Base-by-base conservation (phyloP, 2,888 invertebrate species). In the Ceratothoa steindachneri region DNA sequence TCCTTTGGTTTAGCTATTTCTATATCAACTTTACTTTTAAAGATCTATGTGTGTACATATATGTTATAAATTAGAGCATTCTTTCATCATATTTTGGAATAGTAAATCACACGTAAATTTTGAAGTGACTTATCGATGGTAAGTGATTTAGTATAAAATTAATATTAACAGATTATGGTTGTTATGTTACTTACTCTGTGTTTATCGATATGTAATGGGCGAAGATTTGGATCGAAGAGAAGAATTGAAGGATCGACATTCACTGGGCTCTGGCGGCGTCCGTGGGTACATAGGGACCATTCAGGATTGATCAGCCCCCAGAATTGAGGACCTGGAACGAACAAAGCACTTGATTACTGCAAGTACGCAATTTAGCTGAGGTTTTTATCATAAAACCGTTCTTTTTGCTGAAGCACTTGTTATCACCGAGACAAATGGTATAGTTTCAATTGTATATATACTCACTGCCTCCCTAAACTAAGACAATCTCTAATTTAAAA, bases 221-320 rank as follows among this genome's bases (percentile, higher is more conserved):
- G 89, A 82, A 98, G 89, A 87, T 95, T 93, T 73, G 97, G 97
- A 87, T 98, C 98, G 87, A 93, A 98, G 81, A 98, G 90, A 81
- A 98, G 88, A 83, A 92, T 91, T 83, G 90, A 90, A 41, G 98
- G 97, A 84, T 97, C 96, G 83, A 99, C 89, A 87, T 98, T 95
- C 83, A 99, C 93, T 29, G 98, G 98, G 64, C 97, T 97, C 88
- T 98, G 98, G 82, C 97, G 89, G 82, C 95, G 90, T 77, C 98
- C 98, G 85, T 95, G 95, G 88, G 93, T 94, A 88, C 98, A 98
- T 81, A 98, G 89, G 82, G 92, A 92, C 98, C 98, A 98, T 85
- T 97, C 96, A 60, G 95, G 95, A 87, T 97, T 77, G 66, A 77
- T 77, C 24, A 77, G 68, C 4, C 77, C 77, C 77, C 77, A 77